Evolutionary conservation across 2,888 invertebrate species (phyloP).

Genomic region (Protodeltote pygarga): DNA sequence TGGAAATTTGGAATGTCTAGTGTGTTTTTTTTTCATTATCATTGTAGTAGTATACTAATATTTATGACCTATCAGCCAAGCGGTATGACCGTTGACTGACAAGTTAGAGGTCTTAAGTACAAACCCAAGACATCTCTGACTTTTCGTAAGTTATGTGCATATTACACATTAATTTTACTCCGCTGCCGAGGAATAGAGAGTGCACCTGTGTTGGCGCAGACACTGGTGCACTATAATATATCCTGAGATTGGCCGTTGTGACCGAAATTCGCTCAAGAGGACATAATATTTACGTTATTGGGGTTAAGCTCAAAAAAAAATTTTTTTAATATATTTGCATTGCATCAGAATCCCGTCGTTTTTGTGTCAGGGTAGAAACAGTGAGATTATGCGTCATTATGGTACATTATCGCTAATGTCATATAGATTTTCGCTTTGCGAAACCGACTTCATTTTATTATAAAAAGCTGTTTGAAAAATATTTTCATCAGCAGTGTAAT

Average conservation of each 20-base stretch:
- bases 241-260: too few species aligned
- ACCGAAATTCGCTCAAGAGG: too few species aligned
- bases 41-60: neutral
- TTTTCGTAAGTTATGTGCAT: too few species aligned
- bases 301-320: neutral
- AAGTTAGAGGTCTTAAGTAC: too few species aligned
- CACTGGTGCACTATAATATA: too few species aligned
- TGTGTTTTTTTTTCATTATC: neutral
- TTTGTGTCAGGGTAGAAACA: neutral
- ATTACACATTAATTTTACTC: too few species aligned
- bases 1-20: too few species aligned
- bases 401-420: constrained; percentile 20
- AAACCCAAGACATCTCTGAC: too few species aligned
- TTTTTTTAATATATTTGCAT: neutral
- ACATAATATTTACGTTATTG: neutral
- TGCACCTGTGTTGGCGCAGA: too few species aligned
- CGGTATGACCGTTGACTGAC: neutral
- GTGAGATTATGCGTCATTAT: neutral
- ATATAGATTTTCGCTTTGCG: constrained; percentile 26
- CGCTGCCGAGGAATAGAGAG: too few species aligned
- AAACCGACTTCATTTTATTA: constrained; percentile 4
- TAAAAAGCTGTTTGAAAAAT: constrained; percentile 16
- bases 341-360: constrained; percentile 5
- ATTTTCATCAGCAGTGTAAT: constrained; percentile 13
- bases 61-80: neutral